A percentile compares a stretch with the other conserved stretches of the same genome.
phyloP scores from a whole-genome alignment of 2,113 vertebrate genomes.

The Tichodroma muraria region DNA sequence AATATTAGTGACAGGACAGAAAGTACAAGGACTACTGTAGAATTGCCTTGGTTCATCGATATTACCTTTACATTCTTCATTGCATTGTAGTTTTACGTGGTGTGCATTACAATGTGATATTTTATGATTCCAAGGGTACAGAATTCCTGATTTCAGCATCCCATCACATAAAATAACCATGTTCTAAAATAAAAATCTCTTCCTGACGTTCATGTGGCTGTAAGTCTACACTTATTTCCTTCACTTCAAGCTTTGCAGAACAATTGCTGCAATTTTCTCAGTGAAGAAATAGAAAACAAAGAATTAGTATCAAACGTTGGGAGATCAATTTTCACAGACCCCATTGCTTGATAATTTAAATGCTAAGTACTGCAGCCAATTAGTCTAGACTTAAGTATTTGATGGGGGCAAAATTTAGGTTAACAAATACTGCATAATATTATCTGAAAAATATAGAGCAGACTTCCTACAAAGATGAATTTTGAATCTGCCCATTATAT shows the following conservation, averaged over 20 bases:
- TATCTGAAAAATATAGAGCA: constrained; percentile 21
- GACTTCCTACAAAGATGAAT: constrained; percentile 1
- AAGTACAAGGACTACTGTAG: not conserved
- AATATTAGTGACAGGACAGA: not conserved
- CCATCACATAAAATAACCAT: not conserved
- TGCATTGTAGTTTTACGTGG: not conserved
- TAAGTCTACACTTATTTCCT: not conserved
- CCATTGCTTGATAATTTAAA: constrained; percentile 26
- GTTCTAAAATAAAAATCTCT: not conserved
- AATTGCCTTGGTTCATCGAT: not conserved
- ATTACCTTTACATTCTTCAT: not conserved
- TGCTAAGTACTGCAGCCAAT: constrained; percentile 33
- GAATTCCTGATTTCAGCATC: not conserved
- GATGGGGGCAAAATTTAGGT: constrained; percentile 37
- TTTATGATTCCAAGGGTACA: not conserved
- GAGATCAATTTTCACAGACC: constrained; percentile 28
- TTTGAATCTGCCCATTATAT: not conserved
- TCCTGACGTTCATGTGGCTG: fast-evolving
- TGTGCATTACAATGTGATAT: not conserved
- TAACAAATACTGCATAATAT: constrained; percentile 36
- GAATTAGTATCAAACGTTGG: not conserved
- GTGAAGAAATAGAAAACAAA: constrained; percentile 5
- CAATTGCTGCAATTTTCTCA: constrained; percentile 6
- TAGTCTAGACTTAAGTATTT: constrained; percentile 37
- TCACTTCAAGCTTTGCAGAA: not conserved